A percentile compares a stretch with the other conserved stretches of the same genome.
Conservation (phyloP, 2,113 vertebrate genomes). For the Caracal caracal region DNA sequence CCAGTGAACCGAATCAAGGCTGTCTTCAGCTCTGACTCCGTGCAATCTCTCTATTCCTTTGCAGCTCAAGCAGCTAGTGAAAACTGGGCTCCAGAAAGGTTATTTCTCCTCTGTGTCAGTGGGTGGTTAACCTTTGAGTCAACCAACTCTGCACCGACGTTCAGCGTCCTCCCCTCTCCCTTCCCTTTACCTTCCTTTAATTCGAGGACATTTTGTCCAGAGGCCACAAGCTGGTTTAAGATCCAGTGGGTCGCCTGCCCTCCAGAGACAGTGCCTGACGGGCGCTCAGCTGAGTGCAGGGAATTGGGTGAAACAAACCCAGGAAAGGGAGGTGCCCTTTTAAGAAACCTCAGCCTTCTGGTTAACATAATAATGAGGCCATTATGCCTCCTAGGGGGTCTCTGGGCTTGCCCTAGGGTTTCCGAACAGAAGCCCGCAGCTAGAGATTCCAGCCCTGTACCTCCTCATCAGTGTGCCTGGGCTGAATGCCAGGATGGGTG, state of each 20-base stretch:
- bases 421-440: neutral
- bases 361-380: conserved; percentile 44
- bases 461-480: neutral
- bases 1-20: neutral
- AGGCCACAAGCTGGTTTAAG: neutral
- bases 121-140: conserved; percentile 62
- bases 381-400: neutral
- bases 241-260: neutral
- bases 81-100: neutral
- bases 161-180: neutral
- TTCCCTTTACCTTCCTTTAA: neutral
- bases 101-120: conserved; percentile 40
- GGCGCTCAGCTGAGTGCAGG: neutral
- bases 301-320: neutral
- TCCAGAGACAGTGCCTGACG: neutral
- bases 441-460: neutral
- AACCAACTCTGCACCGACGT: neutral
- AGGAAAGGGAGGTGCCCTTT: conserved; percentile 57
- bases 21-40: neutral
- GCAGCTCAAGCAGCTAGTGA: neutral
- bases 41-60: neutral
- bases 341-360: neutral
- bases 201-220: conserved; percentile 62
- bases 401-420: neutral
- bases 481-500: neutral